A percentile compares a stretch with the other conserved stretches of the same genome.
Conservation (phyloP, 2,113 vertebrate genomes). For the Zapus hudsonius region DNA sequence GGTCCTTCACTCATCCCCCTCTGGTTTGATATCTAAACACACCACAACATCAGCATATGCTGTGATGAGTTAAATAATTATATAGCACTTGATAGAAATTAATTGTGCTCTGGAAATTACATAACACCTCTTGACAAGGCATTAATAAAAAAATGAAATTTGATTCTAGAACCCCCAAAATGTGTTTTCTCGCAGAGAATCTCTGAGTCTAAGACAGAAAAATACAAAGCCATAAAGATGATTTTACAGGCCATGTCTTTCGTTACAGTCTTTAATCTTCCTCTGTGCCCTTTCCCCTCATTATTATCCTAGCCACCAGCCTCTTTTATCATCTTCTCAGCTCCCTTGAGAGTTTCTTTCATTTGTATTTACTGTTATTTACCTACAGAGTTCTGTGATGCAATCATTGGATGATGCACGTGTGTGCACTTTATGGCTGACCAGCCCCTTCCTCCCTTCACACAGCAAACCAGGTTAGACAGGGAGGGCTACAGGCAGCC, state of each 20-base stretch:
- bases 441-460: not conserved
- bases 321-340: slow-evolving; percentile 12
- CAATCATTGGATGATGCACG: not conserved
- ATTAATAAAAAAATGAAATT: not conserved
- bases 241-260: slow-evolving; percentile 23
- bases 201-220: not conserved
- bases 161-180: slow-evolving; percentile 34
- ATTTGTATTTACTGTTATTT: slow-evolving; percentile 56
- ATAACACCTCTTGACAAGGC: not conserved
- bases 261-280: slow-evolving; percentile 43
- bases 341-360: slow-evolving; percentile 26
- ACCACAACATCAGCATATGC: not conserved
- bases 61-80: not conserved
- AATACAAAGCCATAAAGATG: not conserved
- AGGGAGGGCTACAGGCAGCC: not conserved
- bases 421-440: not conserved
- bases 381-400: slow-evolving; percentile 31
- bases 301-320: not conserved
- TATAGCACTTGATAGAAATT: not conserved
- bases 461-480: not conserved
- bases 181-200: not conserved
- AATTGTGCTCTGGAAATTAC: not conserved
- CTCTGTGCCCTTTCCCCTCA: not conserved
- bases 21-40: not conserved
- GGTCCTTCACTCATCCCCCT: not conserved